Evolutionary conservation across 2,113 vertebrate species (phyloP).

Genomic region (Tautogolabrus adspersus): DNA sequence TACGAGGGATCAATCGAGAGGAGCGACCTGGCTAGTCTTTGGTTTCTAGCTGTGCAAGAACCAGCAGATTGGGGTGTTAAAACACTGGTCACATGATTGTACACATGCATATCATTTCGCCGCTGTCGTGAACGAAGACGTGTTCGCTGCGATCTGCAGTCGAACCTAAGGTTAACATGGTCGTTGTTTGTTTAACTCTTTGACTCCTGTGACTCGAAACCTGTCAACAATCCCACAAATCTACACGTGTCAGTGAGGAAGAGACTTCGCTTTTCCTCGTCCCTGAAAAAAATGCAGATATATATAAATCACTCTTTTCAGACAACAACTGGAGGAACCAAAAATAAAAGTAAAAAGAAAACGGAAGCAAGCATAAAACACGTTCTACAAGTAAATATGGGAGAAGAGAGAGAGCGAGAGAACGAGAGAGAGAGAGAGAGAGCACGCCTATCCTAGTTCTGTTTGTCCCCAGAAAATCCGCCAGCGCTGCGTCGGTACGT

Average conservation of each 20-base stretch:
- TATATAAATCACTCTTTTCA: conserved; percentile 58
- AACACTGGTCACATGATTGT: conserved; percentile 78
- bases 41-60: conserved; percentile 82
- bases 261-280: conserved; percentile 41
- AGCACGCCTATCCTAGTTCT: conserved; percentile 49
- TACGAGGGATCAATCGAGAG: conserved; percentile 23
- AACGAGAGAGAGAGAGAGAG: conserved; percentile 8
- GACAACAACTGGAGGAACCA: conserved; percentile 44
- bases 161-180: conserved; percentile 31
- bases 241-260: conserved; percentile 46
- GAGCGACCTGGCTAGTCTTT: conserved; percentile 74
- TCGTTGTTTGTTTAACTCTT: background rate
- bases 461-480: conserved; percentile 58
- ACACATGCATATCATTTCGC: conserved; percentile 75
- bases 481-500: conserved; percentile 59
- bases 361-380: conserved; percentile 61
- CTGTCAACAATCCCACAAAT: conserved; percentile 34
- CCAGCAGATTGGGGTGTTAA: conserved; percentile 47
- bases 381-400: conserved; percentile 66
- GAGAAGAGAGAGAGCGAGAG: background rate
- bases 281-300: conserved; percentile 63
- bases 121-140: conserved; percentile 28
- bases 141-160: conserved; percentile 24
- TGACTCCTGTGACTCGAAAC: conserved; percentile 27
- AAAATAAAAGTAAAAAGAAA: conserved; percentile 9